Evolutionary conservation across 2,113 vertebrate genomes (phyloP).

Genomic region (Raphicerus campestris): DNA sequence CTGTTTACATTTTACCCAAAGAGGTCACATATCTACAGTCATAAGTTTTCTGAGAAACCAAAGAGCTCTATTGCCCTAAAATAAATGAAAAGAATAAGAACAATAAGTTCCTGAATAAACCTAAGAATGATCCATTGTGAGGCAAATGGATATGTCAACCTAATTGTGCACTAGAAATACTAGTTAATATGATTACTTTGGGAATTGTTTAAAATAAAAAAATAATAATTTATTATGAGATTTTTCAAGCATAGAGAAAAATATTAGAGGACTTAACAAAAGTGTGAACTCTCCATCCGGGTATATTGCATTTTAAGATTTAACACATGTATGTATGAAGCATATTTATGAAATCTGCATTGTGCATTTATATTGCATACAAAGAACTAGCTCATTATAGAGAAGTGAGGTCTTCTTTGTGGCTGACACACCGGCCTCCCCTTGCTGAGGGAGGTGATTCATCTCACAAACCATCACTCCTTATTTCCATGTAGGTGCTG

Average conservation of each 20-base stretch:
- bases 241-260: background rate
- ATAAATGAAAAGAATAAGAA: background rate
- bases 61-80: background rate
- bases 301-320: background rate
- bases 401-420: background rate
- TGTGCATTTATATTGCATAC: background rate
- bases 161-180: background rate
- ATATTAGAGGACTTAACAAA: background rate
- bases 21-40: background rate
- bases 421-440: background rate
- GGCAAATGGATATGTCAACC: background rate
- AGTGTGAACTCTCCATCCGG: background rate
- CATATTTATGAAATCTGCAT: background rate
- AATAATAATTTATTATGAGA: background rate
- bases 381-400: background rate
- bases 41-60: background rate
- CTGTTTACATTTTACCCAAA: background rate
- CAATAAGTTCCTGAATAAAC: background rate
- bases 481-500: slow-evolving; percentile 83
- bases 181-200: background rate
- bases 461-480: background rate
- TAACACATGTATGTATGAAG: background rate
- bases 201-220: background rate
- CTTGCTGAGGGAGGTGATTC: background rate
- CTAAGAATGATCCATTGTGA: background rate